These are phyloP conservation scores for Steinernema khuongi DNA, from an alignment of 1,140 invertebrate genomes.

Conservation along the genomic window DNA sequence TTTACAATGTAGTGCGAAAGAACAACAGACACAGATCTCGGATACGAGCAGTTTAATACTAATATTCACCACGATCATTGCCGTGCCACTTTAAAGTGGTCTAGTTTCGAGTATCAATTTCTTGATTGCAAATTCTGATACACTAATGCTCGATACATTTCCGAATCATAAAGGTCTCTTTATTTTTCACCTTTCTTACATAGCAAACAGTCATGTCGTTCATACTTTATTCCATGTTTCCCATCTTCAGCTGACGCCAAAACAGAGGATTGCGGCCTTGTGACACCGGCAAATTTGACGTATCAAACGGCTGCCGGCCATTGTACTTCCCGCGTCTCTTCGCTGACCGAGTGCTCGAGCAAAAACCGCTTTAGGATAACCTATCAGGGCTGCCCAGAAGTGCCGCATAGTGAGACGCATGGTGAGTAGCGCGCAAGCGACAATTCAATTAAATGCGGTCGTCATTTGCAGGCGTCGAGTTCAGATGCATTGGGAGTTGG, in stretches of 20 bases:
- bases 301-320: neutral
- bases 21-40: too few relatives aligned
- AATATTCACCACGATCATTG: too few relatives aligned
- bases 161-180: too few relatives aligned
- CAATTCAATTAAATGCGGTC: neutral
- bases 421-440: neutral
- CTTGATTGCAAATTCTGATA: too few relatives aligned
- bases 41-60: too few relatives aligned
- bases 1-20: too few relatives aligned
- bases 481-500: slow-evolving; percentile 10
- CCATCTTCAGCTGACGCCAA: neutral
- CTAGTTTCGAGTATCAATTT: too few relatives aligned
- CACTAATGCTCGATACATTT: too few relatives aligned
- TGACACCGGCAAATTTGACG: neutral
- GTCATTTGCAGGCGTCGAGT: slow-evolving; percentile 8
- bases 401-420: slow-evolving; percentile 13
- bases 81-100: too few relatives aligned
- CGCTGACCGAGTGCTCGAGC: neutral
- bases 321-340: neutral
- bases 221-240: neutral
- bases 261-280: neutral
- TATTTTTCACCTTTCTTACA: too few relatives aligned
- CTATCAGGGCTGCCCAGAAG: slow-evolving; percentile 3
- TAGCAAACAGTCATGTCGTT: too few relatives aligned
- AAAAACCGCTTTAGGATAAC: neutral